Conservation (phyloP, 2,888 invertebrate genomes). For the Drosophila tanythrix region DNA sequence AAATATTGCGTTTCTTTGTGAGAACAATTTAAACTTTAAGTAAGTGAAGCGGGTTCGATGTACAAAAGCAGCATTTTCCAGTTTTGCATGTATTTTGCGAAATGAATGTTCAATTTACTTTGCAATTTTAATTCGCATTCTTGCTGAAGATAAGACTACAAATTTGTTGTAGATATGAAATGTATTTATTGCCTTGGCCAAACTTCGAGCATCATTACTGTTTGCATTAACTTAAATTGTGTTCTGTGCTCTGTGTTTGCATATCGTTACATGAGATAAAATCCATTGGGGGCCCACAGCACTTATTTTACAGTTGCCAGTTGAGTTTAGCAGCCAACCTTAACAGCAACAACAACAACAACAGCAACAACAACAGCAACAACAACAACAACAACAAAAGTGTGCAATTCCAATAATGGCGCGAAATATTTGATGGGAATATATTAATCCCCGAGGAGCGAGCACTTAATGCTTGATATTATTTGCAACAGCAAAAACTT, state of each 20-base stretch:
- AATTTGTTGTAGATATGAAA: neutral
- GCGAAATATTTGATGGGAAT: slow-evolving; percentile 81
- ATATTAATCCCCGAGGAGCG: slow-evolving; percentile 74
- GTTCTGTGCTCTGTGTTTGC: slow-evolving; percentile 3
- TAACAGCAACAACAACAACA: slow-evolving; percentile 13
- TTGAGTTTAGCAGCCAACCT: slow-evolving; percentile 24
- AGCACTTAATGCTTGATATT: slow-evolving; percentile 45
- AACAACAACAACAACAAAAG: slow-evolving; percentile 15
- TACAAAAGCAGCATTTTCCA: neutral
- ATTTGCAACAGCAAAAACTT: slow-evolving; percentile 57
- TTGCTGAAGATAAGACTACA: neutral
- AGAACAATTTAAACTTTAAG: neutral
- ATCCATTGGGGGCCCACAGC: slow-evolving; percentile 1
- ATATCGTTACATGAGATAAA: slow-evolving; percentile 1
- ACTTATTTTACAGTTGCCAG: slow-evolving; percentile 15
- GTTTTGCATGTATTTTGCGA: neutral
- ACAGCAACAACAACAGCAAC: slow-evolving; percentile 8
- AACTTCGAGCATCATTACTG: slow-evolving; percentile 34
- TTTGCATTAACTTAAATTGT: slow-evolving; percentile 33
- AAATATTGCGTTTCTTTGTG: neutral
- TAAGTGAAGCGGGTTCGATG: neutral
- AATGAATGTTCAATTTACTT: neutral
- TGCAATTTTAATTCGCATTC: neutral
- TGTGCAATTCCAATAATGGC: slow-evolving; percentile 76
- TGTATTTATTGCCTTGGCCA: slow-evolving; percentile 10